Evolutionary conservation across 2,113 vertebrate species (phyloP), one percentile per base, ranked within the genome.

Genomic region (Megaceryle maxima): DNA sequence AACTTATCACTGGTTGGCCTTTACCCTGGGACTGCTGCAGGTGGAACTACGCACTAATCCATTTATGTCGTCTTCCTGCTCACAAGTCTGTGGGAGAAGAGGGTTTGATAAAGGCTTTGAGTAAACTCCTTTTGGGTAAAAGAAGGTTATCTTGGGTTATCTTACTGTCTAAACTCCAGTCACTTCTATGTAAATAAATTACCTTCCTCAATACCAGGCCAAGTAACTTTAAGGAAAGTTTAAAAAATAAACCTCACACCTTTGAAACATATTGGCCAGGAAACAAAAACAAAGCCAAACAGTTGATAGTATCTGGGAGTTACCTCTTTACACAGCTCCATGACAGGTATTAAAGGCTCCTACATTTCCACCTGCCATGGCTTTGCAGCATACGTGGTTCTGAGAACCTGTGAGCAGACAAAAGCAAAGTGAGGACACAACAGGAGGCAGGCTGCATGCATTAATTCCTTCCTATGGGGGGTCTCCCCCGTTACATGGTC

Each of bases 1-100:
- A 91, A 56, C 60, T 94, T 92, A 83, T 87, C 79, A 63, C 29
- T 67, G 21, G 13, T 64, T 95, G 76, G 44, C 69, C 88, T 94
- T 93, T 91, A 88, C 20, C 48, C 35, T 11, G 31, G 28, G 51
- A 16, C 24, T 60, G 66, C 59, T 68, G 44, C 92, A 93, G 88
- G 86, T 90, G 76, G 76, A 95, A 84, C 44, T 35, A 68, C 2
- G 10, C 4, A 4, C 33, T 95, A 92, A 95, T 64, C 80, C 72
- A 16, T 88, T 86, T 83, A 63, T n/a, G 21, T 10, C 0, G 0
- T 28, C 86, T 84, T 91, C 63, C 76, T 66, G 80, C 69, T 93
- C 16, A 1, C 28, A 43, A 55, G 31, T 76, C 43, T 35, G 3
- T 50, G 76, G 60, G 73, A 87, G 66, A 74, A 56, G 60, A 78